phyloP scores from a whole-genome alignment of 2,797 vertebrate species.

The Cottoperca gobio region DNA sequence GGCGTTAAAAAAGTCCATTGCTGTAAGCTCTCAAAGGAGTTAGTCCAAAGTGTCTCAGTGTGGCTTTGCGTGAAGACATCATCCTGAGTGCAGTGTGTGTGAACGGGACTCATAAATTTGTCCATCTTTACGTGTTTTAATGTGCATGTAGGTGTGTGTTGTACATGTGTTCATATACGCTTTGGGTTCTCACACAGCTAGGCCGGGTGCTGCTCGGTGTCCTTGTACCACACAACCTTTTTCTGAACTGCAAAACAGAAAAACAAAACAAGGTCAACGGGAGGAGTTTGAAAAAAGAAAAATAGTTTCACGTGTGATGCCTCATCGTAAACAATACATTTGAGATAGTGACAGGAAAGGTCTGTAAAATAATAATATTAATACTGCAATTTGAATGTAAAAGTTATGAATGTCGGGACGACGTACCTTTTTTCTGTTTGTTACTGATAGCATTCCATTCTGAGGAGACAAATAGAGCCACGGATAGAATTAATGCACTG shows the following conservation, averaged over 20 bases:
- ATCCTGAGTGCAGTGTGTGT: slow-evolving; percentile 83
- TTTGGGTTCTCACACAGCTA: slow-evolving; percentile 66
- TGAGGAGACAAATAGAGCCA: slow-evolving; percentile 44
- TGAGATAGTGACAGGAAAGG: too few species aligned
- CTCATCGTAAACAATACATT: not conserved
- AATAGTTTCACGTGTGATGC: too few species aligned
- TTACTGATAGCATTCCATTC: slow-evolving; percentile 85
- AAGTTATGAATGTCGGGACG: too few species aligned
- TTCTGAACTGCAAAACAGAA: slow-evolving; percentile 76
- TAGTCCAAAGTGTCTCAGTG: slow-evolving; percentile 86
- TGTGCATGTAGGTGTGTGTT: slow-evolving; percentile 67
- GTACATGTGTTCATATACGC: slow-evolving; percentile 31
- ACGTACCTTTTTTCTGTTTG: slow-evolving; percentile 85
- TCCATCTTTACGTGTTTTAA: slow-evolving; percentile 61
- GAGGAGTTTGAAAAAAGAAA: too few species aligned
- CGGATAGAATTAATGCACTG: not conserved
- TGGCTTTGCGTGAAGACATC: slow-evolving; percentile 81
- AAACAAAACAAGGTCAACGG: not conserved
- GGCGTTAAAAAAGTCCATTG: slow-evolving; percentile 86
- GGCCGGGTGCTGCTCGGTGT: slow-evolving; percentile 79
- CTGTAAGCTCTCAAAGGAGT: slow-evolving; percentile 81
- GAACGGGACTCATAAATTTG: slow-evolving; percentile 64
- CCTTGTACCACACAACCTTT: slow-evolving; percentile 84
- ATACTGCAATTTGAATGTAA: too few species aligned
- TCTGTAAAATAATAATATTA: too few species aligned